These are phyloP conservation scores for Molothrus ater DNA, from an alignment of 2,797 vertebrate genomes.

Conservation along the genomic window DNA sequence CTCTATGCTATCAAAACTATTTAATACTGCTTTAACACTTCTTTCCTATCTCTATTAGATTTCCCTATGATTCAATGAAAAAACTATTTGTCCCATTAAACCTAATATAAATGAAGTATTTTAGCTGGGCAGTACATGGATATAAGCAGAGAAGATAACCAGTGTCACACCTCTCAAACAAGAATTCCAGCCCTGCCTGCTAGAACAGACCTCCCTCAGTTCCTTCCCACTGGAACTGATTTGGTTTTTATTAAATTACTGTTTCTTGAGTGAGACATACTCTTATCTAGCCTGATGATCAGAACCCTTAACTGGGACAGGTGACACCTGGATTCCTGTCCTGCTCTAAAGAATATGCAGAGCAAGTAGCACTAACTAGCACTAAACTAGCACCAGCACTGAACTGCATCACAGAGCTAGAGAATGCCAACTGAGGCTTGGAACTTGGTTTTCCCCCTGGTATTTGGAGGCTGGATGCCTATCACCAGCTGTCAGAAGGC, in stretches of 20 bases:
- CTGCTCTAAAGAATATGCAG: background rate
- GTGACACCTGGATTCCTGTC: background rate
- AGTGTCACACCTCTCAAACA: background rate
- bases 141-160: background rate
- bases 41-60: background rate
- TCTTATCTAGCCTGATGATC: background rate
- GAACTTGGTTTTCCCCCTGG: background rate
- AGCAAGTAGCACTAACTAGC: background rate
- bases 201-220: background rate
- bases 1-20: background rate
- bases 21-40: background rate
- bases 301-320: background rate
- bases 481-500: background rate
- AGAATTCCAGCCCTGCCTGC: background rate
- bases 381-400: background rate
- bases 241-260: background rate
- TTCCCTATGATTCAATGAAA: background rate
- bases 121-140: background rate
- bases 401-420: background rate
- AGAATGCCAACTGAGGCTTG: background rate
- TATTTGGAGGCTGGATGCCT: background rate
- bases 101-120: background rate
- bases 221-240: background rate
- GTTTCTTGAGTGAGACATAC: accelerated
- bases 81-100: background rate